phyloP scores from a whole-genome alignment of 2,888 invertebrate species.

The Lymantria monacha region DNA sequence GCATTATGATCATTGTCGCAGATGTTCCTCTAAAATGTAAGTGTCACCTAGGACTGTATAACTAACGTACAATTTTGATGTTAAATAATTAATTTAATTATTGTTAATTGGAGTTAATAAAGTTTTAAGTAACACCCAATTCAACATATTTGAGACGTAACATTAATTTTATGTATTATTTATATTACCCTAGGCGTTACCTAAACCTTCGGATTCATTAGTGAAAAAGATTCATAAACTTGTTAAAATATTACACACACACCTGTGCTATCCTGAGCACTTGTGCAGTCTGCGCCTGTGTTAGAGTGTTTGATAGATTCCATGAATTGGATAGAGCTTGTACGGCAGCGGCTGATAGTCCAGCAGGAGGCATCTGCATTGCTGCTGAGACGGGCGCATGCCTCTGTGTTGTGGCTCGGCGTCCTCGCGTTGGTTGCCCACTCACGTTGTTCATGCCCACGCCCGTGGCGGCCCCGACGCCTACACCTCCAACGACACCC shows the following conservation, averaged over 20 bases:
- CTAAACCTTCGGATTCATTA: no score
- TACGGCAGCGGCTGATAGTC: conserved; percentile 67
- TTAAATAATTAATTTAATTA: no score
- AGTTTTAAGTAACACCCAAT: no score
- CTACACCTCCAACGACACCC: conserved; percentile 49
- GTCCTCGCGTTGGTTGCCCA: conserved; percentile 59
- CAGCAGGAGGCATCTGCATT: conserved; percentile 69
- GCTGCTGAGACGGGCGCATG: conserved; percentile 56
- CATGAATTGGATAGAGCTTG: conserved; percentile 73
- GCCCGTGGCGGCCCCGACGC: conserved; percentile 39
- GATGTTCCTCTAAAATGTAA: no score
- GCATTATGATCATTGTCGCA: no score
- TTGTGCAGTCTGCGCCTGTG: conserved; percentile 77
- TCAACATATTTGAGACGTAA: no score
- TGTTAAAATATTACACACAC: neutral
- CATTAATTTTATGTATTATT: no score
- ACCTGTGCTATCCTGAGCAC: conserved; percentile 78
- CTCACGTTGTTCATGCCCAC: conserved; percentile 46
- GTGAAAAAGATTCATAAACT: no score
- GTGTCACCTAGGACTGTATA: no score
- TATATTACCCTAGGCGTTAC: no score
- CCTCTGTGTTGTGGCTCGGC: conserved; percentile 54
- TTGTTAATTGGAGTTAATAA: no score
- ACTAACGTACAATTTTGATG: no score
- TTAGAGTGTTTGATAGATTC: conserved; percentile 60